Conservation (phyloP, 2,888 invertebrate genomes). For the Malachius bipustulatus region DNA sequence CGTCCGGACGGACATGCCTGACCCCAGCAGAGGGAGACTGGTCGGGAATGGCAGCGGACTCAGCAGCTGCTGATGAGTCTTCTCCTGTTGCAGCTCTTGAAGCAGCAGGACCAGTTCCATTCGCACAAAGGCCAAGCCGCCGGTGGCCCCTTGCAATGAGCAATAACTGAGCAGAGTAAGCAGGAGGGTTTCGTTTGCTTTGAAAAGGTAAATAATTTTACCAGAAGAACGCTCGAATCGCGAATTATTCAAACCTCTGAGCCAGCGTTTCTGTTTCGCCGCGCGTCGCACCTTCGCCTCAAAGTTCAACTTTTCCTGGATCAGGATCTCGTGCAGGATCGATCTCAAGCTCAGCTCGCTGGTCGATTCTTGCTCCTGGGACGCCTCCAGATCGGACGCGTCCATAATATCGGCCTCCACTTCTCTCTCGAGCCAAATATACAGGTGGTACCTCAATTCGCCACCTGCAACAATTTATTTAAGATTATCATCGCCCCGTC, state of each 20-base stretch:
- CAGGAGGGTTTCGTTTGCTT: conserved; percentile 88
- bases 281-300: conserved; percentile 90
- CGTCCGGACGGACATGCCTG: conserved; percentile 76
- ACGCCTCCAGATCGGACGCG: conserved; percentile 34
- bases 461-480: conserved; percentile 52
- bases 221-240: too few species aligned
- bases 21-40: conserved; percentile 86
- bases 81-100: conserved; percentile 91
- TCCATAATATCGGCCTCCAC: conserved; percentile 66
- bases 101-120: conserved; percentile 90
- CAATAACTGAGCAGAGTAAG: conserved; percentile 92
- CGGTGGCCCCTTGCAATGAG: conserved; percentile 88
- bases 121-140: conserved; percentile 86
- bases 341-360: conserved; percentile 39
- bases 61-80: conserved; percentile 82
- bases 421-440: conserved; percentile 94
- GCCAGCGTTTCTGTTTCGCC: conserved; percentile 79
- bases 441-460: conserved; percentile 86
- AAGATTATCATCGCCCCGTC: conserved; percentile 3
- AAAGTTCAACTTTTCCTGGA: conserved; percentile 89
- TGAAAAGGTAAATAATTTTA: conserved; percentile 26
- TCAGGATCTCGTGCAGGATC: conserved; percentile 81
- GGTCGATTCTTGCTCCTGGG: conserved; percentile 32
- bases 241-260: conserved; percentile 54
- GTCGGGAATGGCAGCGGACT: conserved; percentile 95